Evolutionary conservation across 2,888 invertebrate species (phyloP), one percentile per base, ranked within the genome.

Genomic region (Ochlodes sylvanus): DNA sequence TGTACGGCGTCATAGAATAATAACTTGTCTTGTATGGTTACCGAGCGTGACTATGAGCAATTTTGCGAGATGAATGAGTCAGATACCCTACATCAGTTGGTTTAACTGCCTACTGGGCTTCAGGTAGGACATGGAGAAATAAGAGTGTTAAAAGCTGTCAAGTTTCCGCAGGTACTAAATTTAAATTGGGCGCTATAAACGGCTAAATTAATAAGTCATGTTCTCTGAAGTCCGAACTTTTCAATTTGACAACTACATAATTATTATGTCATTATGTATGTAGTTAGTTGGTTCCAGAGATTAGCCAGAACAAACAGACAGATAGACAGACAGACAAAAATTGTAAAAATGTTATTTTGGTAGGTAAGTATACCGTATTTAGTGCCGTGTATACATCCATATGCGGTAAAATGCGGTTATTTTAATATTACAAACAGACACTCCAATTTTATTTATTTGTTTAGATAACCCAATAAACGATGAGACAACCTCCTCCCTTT

Each of bases 1-100:
- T 69, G 27, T 70, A 54, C 71, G 63, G 71, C 70, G 69, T 76
- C 72, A 74, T 74, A 70, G 65, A 71, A 73, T 68, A 62, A 63
- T 41, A 64, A 55, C 32, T 42, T 52, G 44, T 47, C 62, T 57
- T 66, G 67, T 69, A 61, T 47, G 67, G 47, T 15, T 12, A 34
- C 52, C 42, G 52, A 66, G 66, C 69, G 69, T 66, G 69, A 69
- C 69, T 67, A 15, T 55, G 27, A 63, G 63, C 63, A 60, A 61
- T 66, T 69, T 56, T 15, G 56, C 54, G 44, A 14, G 12, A 44
- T 44, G n/a, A 54, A 19, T 56, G 42, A 52, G 34, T 52, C 50
- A 52, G 52, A 54, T 38, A 32, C 17, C 57, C 7, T 32, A 41
- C 52, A 52, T 58, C 50, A 19, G 19, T 21, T 41, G 32, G 7